Evolutionary conservation across 2,113 vertebrate genomes (phyloP).

Genomic region (Diadophis punctatus): DNA sequence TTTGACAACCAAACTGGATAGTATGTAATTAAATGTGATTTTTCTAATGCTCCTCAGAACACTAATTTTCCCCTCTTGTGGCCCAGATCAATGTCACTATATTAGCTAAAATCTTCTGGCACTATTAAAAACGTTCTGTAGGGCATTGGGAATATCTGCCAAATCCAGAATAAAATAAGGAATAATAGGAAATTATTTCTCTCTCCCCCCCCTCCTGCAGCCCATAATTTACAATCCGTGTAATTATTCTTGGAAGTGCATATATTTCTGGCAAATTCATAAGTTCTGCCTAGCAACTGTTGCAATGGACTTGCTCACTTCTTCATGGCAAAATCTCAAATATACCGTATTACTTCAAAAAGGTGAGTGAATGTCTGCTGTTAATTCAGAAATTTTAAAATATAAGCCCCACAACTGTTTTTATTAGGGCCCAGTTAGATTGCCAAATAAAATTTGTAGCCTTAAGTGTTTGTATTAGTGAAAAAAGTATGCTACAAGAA

Average conservation of each 20-base stretch:
- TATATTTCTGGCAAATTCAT: background rate
- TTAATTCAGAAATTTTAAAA: background rate
- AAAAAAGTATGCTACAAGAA: background rate
- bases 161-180: background rate
- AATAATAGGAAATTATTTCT: background rate
- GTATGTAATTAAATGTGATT: background rate
- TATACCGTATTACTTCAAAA: background rate
- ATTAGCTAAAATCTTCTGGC: no score
- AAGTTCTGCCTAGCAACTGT: background rate
- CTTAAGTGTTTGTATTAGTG: background rate
- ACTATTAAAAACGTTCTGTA: background rate
- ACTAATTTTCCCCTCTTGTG: background rate
- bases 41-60: fast-evolving
- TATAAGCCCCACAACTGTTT: background rate
- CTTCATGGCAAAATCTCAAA: background rate
- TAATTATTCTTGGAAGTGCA: background rate
- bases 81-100: background rate
- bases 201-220: background rate
- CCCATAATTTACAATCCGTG: background rate
- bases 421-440: background rate
- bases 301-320: background rate
- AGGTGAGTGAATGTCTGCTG: background rate
- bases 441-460: background rate
- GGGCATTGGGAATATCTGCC: background rate
- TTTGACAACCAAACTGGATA: background rate